Percentiles rank a stretch among this genome's conserved stretches.
phyloP scores from a whole-genome alignment of 2,797 vertebrate species.

The Tarsius wallacei region DNA sequence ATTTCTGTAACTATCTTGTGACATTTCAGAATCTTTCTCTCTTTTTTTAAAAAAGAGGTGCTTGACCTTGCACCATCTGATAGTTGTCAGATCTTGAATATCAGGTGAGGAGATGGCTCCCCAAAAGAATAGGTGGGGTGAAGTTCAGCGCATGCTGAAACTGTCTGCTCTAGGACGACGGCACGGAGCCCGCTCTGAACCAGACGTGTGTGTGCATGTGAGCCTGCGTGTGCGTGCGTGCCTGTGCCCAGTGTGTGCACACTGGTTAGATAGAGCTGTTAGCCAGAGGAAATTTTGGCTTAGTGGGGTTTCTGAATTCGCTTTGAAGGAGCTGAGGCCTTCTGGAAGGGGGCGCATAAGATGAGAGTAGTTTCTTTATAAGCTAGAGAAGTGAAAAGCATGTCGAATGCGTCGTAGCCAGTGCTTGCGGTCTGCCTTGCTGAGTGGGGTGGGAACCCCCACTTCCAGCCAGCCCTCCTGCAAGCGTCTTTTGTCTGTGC shows the following conservation, averaged over 20 bases:
- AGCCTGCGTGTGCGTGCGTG: too few species aligned
- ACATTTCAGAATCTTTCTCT: neutral
- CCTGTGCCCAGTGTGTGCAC: rapidly evolving
- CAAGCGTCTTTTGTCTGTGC: rapidly evolving
- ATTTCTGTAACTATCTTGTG: neutral
- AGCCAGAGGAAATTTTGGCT: neutral
- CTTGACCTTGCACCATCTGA: neutral
- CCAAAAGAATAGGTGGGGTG: neutral
- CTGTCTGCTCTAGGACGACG: neutral
- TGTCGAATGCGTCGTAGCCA: neutral
- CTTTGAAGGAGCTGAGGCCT: conserved; percentile 8
- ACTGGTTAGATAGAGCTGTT: rapidly evolving
- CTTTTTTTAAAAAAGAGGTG: neutral
- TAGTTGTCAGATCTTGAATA: neutral
- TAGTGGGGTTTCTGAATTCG: neutral
- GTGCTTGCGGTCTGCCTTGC: rapidly evolving
- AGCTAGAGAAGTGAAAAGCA: neutral
- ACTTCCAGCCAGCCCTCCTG: neutral
- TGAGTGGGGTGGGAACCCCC: neutral
- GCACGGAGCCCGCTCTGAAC: rapidly evolving
- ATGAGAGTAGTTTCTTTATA: neutral
- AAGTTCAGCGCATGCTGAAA: neutral
- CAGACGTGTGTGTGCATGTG: rapidly evolving
- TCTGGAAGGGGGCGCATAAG: neutral
- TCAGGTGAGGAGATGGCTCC: neutral